Conservation (phyloP, 1,140 invertebrate genomes). For the Bursaphelenchus mucronatus region DNA sequence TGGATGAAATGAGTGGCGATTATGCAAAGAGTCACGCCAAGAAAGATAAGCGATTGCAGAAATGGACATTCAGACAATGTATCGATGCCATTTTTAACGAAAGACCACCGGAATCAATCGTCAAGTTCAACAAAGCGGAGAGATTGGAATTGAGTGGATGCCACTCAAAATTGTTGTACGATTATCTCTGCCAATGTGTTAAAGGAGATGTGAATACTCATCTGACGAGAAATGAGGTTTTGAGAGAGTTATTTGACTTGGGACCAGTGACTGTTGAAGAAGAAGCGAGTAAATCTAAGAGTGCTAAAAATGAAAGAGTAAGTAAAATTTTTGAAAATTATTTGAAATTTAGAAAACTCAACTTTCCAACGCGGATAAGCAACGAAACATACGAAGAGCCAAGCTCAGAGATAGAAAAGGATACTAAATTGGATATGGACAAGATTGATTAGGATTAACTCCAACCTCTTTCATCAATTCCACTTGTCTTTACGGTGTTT, state of each 20-base stretch:
- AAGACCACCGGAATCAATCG: conserved; percentile 17
- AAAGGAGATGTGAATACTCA: conserved; percentile 43
- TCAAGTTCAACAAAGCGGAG: conserved; percentile 41
- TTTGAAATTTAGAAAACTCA: conserved; percentile 20
- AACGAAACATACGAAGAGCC: conserved; percentile 20
- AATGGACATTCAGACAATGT: conserved; percentile 42
- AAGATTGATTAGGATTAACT: too few species aligned
- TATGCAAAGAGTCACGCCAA: conserved; percentile 44
- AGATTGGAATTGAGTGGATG: conserved; percentile 33
- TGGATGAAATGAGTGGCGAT: conserved; percentile 38
- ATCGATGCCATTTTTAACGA: conserved; percentile 45
- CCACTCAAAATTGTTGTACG: conserved; percentile 43
- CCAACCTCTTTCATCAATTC: too few species aligned
- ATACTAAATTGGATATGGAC: conserved; percentile 2
- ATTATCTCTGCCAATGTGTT: conserved; percentile 38
- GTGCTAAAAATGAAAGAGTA: conserved; percentile 35
- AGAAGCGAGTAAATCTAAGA: conserved; percentile 20
- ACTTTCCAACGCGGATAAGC: conserved; percentile 10
- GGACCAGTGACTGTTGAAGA: conserved; percentile 26
- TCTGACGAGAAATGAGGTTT: conserved; percentile 38
- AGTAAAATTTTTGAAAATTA: background rate
- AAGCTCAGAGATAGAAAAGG: conserved; percentile 26
- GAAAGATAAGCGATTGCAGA: conserved; percentile 46
- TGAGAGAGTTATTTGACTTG: conserved; percentile 42
- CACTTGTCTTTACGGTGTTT: too few species aligned